Conservation (phyloP, 2,888 invertebrate species). For the Aspidapion aeneum region DNA sequence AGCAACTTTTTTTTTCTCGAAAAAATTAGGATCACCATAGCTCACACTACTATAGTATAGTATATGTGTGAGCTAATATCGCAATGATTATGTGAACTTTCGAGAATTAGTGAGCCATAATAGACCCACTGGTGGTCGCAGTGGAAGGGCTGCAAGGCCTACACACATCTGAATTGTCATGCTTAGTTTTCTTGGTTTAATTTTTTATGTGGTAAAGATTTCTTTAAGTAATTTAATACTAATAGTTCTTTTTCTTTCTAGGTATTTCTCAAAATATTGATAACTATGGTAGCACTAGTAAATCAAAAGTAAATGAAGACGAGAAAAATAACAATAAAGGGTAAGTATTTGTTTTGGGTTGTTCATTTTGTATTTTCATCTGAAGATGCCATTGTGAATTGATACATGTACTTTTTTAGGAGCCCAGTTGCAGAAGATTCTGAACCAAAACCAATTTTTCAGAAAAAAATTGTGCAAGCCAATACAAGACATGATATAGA, state of each 20-base stretch:
- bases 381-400: constrained; percentile 3
- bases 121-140: too few relatives aligned
- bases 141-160: too few relatives aligned
- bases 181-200: too few relatives aligned
- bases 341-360: constrained; percentile 47
- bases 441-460: constrained; percentile 76
- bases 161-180: too few relatives aligned
- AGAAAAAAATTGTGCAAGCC: constrained; percentile 49
- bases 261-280: constrained; percentile 81
- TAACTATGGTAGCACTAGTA: constrained; percentile 68
- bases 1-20: too few relatives aligned
- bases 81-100: background rate
- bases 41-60: too few relatives aligned
- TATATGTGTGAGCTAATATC: too few relatives aligned
- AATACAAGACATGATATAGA: constrained; percentile 51
- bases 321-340: constrained; percentile 64
- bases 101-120: background rate
- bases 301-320: constrained; percentile 63
- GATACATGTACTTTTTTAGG: background rate
- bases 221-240: too few relatives aligned
- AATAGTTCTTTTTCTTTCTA: constrained; percentile 38
- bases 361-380: constrained; percentile 6
- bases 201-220: too few relatives aligned
- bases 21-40: too few relatives aligned
- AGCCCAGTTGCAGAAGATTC: background rate